Evolutionary conservation across 1,140 invertebrate species (phyloP).

Genomic region (Diabrotica virgifera): DNA sequence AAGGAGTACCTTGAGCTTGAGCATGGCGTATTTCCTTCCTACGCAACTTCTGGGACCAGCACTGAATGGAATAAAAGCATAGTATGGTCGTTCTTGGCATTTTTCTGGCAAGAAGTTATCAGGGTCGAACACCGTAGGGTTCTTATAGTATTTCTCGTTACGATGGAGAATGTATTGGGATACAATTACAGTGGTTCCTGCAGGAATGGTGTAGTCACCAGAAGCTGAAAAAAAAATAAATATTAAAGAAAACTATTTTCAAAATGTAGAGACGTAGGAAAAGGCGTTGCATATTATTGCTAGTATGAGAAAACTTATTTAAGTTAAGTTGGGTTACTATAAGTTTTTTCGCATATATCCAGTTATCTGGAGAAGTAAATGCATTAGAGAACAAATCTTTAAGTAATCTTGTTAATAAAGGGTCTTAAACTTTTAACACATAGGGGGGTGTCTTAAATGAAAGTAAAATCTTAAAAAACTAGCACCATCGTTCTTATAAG

Average conservation of each 20-base stretch:
- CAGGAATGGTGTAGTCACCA: conserved; percentile 55
- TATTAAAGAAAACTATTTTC: not conserved
- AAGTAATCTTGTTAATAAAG: too few relatives aligned
- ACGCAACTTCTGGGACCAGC: conserved; percentile 81
- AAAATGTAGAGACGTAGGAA: too few relatives aligned
- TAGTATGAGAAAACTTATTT: too few relatives aligned
- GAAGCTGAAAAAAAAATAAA: conserved; percentile 40
- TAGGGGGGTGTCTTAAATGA: too few relatives aligned
- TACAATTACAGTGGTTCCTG: conserved; percentile 62
- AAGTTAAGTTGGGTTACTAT: too few relatives aligned
- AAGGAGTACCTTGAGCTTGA: conserved; percentile 73
- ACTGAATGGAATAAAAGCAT: conserved; percentile 83
- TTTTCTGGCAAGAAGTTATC: conserved; percentile 86
- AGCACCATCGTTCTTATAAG: too few relatives aligned
- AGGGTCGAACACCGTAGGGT: conserved; percentile 82
- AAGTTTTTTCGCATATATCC: too few relatives aligned
- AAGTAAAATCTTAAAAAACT: too few relatives aligned
- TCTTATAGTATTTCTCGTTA: conserved; percentile 70
- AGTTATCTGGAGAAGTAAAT: too few relatives aligned
- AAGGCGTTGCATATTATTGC: too few relatives aligned
- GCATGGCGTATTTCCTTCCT: conserved; percentile 74
- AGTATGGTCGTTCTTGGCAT: conserved; percentile 73
- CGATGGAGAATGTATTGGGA: conserved; percentile 69
- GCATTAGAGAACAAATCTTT: too few relatives aligned
- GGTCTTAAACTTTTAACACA: too few relatives aligned